Base-by-base conservation (phyloP, 2,797 vertebrate genomes). In the Staurois parvus region DNA sequence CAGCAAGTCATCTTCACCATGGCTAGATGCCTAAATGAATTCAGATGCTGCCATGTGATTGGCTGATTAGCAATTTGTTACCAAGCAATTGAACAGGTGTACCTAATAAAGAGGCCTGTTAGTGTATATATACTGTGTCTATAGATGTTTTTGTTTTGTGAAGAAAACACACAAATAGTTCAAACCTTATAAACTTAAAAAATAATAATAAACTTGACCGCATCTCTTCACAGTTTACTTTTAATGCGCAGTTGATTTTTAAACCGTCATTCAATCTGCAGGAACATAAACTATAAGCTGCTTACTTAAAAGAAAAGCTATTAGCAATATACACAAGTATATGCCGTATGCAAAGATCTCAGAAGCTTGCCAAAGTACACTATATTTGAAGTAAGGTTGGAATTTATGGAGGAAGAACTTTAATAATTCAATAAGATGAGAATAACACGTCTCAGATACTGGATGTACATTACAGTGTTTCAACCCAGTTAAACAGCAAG, bases 371-470 rank as follows among this genome's bases (percentile, higher is more conserved):
- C n/a, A 78, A 26, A 42, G 32, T n/a, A 78, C 40, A 11, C 6
- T 28, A 67, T 29, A 45, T 34, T 21, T 17, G 34, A 17, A 64
- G 34, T 77, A 40, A 24, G 76, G 76, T 28, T 32, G 76, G 28
- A 67, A 66, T 66, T 62, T 64, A 77, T 78, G 17, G 30, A 42
- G 59, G 62, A 78, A 66, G n/a, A 15, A 28, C 40, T 78, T 78
- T 66, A 78, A 78, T 78, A 78, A 78, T 78, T 78, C 34, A 77
- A 77, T 77, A 77, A 29, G n/a, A 62, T 66, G 76, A 77, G 48
- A 17, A 21, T 59, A 59, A 78, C 32, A 28, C 76, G 64, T 78
- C 76, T 42, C 34, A 26, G 59, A 67, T 19, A 59, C 19, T 59
- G 8, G 52, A 59, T 59, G 52, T n/a, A 59, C 21, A 59, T 24